Evolutionary conservation across 2,113 vertebrate genomes (phyloP).

Genomic region (Alectura lathami): DNA sequence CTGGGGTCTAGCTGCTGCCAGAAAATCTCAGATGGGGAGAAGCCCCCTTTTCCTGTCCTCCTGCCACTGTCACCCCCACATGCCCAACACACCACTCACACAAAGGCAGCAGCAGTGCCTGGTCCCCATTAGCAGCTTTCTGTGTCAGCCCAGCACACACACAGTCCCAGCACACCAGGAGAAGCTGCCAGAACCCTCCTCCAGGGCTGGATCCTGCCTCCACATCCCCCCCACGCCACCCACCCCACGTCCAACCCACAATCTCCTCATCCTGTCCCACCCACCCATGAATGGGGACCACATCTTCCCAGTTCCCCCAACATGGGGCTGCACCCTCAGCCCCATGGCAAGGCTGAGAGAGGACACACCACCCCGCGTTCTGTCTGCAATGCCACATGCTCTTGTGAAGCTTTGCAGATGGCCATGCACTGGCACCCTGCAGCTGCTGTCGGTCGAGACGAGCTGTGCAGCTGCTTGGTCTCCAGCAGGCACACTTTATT

Average conservation of each 20-base stretch:
- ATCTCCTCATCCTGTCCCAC: neutral
- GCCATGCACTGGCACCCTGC: neutral
- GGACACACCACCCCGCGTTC: accelerated
- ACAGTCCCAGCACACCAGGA: neutral
- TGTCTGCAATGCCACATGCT: neutral
- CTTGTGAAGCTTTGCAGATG: neutral
- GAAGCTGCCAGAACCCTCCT: neutral
- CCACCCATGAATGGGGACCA: neutral
- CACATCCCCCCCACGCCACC: neutral
- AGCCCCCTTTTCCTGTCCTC: neutral
- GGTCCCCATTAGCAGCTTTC: neutral
- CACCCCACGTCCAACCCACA: neutral
- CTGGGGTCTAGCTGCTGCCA: neutral
- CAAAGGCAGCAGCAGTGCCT: neutral
- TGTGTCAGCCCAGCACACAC: neutral
- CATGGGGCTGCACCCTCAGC: accelerated
- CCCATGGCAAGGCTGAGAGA: neutral
- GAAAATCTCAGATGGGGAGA: neutral
- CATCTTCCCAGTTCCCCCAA: neutral
- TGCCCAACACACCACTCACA: neutral
- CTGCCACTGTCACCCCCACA: neutral
- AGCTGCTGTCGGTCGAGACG: neutral
- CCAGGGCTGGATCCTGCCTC: neutral
- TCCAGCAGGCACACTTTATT: neutral
- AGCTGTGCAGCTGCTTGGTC: neutral